Percentiles rank a stretch among this genome's conserved stretches.
These are phyloP conservation scores for Tetranychus piercei DNA, from an alignment of 2,888 invertebrate species.

Conservation along the genomic window DNA sequence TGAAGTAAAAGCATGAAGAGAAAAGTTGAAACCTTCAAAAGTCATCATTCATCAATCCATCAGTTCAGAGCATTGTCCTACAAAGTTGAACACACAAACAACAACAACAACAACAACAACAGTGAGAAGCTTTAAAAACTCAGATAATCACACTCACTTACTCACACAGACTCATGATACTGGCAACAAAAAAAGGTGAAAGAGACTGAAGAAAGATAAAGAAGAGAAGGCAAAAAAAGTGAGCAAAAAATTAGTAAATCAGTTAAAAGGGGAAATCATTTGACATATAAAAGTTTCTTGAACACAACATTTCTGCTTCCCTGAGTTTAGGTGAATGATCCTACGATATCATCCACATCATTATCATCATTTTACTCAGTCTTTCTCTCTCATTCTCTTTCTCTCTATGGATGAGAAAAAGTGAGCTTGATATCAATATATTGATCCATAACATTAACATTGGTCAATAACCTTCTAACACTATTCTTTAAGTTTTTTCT, in stretches of 20 bases:
- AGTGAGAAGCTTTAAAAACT: background rate
- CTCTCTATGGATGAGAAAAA: constrained; percentile 4
- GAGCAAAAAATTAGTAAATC: background rate
- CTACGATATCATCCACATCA: background rate
- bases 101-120: background rate
- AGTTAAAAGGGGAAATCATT: background rate
- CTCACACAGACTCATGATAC: background rate
- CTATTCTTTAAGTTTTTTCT: background rate
- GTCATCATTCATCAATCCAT: background rate
- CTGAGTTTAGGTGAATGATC: constrained; percentile 1
- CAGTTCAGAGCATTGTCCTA: background rate
- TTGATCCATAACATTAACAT: background rate
- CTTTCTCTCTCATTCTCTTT: background rate
- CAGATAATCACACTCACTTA: too few species aligned
- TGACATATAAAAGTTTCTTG: background rate
- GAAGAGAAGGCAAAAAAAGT: background rate
- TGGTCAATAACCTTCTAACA: constrained; percentile 1
- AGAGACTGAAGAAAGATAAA: background rate
- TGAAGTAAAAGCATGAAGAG: background rate
- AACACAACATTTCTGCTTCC: background rate
- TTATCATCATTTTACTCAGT: background rate
- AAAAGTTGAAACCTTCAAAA: too few species aligned
- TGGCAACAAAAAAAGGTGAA: background rate
- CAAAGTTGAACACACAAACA: background rate
- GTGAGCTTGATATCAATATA: background rate